A percentile compares a stretch with the other conserved stretches of the same genome.
Evolutionary conservation across 2,888 invertebrate species (phyloP).

Genomic region (Hypomecis punctinalis): DNA sequence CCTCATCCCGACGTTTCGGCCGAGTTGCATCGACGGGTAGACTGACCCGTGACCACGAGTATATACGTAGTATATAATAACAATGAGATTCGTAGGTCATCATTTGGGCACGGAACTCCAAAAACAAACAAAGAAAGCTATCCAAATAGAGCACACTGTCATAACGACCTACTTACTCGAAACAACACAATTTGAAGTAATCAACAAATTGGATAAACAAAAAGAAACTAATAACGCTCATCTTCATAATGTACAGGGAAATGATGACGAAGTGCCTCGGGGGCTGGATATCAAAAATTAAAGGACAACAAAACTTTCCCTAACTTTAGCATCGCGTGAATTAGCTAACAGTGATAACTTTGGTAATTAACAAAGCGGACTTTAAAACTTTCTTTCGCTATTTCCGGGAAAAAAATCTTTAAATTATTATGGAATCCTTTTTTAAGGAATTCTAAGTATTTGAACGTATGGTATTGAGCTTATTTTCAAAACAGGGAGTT

Average conservation of each 20-base stretch:
- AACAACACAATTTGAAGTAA: constrained; percentile 18
- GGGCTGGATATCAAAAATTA: constrained; percentile 33
- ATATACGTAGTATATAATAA: too few species aligned
- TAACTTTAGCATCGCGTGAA: constrained; percentile 36
- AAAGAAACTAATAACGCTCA: constrained; percentile 23
- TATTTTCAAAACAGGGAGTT: too few species aligned
- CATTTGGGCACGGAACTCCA: too few species aligned
- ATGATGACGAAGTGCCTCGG: constrained; percentile 30
- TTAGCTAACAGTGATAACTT: constrained; percentile 33
- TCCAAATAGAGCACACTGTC: not conserved
- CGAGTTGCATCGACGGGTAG: too few species aligned
- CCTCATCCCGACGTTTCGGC: too few species aligned
- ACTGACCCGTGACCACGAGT: too few species aligned
- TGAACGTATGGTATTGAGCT: too few species aligned
- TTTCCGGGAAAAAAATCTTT: constrained; percentile 4
- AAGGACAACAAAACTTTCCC: constrained; percentile 31
- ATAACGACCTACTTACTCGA: constrained; percentile 3
- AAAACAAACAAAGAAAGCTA: not conserved
- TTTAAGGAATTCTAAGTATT: too few species aligned
- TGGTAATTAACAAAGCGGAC: constrained; percentile 35
- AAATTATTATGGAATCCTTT: too few species aligned
- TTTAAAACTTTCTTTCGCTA: constrained; percentile 18
- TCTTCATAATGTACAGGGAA: constrained; percentile 24
- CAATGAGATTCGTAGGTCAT: too few species aligned
- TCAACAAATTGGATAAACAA: constrained; percentile 29